Percentiles rank a stretch among this genome's conserved stretches.
These are phyloP conservation scores for Coracopsis vasa DNA, from an alignment of 2,113 vertebrate species.

Conservation along the genomic window DNA sequence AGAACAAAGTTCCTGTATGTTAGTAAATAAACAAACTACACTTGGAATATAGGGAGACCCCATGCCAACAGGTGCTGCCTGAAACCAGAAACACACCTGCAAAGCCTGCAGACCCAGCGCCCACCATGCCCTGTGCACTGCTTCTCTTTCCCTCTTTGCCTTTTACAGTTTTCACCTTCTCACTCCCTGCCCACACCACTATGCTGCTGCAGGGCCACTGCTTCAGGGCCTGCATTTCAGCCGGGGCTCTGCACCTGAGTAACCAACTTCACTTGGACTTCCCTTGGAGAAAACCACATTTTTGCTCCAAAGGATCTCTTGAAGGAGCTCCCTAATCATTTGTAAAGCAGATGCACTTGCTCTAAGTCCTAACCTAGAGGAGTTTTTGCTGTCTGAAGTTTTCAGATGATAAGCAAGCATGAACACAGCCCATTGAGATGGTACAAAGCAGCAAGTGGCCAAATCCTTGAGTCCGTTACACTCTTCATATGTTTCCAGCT, in stretches of 20 bases:
- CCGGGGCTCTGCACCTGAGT: no score
- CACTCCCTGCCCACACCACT: not conserved
- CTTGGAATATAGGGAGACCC: not conserved
- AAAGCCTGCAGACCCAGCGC: not conserved
- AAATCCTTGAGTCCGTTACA: not conserved
- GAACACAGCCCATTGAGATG: not conserved
- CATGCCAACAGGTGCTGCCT: not conserved
- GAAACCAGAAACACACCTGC: not conserved
- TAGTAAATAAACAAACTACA: not conserved
- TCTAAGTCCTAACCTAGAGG: not conserved
- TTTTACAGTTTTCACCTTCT: not conserved
- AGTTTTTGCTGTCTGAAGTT: not conserved
- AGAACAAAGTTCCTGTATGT: not conserved
- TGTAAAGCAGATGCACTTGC: not conserved
- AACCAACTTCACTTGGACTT: not conserved
- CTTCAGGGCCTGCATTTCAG: not conserved
- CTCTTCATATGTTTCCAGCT: not conserved
- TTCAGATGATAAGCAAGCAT: not conserved
- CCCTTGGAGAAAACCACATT: not conserved
- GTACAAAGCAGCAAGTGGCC: not conserved
- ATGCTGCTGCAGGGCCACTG: rapidly evolving
- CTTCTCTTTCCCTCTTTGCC: not conserved
- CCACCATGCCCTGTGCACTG: rapidly evolving
- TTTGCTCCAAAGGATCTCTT: not conserved
- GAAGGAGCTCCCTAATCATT: not conserved